Evolutionary conservation across 2,888 invertebrate genomes (phyloP).

Genomic region (Electrophaes corylata): DNA sequence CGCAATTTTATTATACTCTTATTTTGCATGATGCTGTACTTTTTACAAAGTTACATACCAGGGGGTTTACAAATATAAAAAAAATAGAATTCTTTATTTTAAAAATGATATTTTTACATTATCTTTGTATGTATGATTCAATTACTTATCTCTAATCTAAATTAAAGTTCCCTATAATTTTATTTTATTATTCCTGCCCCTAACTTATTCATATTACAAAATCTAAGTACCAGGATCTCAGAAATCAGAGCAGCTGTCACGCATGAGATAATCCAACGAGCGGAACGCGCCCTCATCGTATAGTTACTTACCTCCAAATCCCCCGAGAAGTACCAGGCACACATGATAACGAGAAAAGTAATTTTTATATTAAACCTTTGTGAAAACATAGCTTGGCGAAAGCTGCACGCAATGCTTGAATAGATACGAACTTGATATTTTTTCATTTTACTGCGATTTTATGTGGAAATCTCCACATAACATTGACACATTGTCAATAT

Average conservation of each 20-base stretch:
- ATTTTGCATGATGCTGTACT: neutral
- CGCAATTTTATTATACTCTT: too few species aligned
- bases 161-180: constrained; percentile 2
- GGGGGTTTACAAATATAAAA: too few species aligned
- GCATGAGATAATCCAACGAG: constrained; percentile 74
- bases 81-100: too few species aligned
- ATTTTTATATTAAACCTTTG: constrained; percentile 82
- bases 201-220: constrained; percentile 39
- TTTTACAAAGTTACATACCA: neutral
- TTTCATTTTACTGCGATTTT: neutral
- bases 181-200: constrained; percentile 7
- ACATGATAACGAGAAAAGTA: constrained; percentile 80
- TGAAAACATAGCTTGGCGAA: constrained; percentile 48
- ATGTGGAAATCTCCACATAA: too few species aligned
- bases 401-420: constrained; percentile 7
- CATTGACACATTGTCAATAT: too few species aligned
- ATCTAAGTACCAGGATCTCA: constrained; percentile 57
- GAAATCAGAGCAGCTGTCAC: constrained; percentile 71
- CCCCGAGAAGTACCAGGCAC: constrained; percentile 63
- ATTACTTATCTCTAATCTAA: neutral
- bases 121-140: neutral
- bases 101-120: too few species aligned
- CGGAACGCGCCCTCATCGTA: constrained; percentile 60
- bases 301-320: constrained; percentile 61
- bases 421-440: constrained; percentile 10